Conservation (phyloP, 92 coral and sea anemone genomes). For the Pocillopora meandrina region DNA sequence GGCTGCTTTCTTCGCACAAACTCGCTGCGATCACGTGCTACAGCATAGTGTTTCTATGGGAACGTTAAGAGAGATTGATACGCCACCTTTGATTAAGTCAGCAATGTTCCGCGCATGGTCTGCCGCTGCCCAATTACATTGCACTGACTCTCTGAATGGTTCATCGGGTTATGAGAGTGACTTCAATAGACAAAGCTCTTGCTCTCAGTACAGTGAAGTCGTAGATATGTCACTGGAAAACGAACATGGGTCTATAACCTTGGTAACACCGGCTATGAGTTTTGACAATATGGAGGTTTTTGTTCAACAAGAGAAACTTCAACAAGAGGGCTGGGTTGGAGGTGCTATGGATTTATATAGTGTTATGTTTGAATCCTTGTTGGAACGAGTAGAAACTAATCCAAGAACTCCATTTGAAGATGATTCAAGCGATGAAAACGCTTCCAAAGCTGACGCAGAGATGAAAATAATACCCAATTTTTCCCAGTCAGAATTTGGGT, state of each 20-base stretch:
- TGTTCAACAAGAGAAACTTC: constrained; percentile 1
- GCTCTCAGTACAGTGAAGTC: background rate
- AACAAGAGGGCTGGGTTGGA: background rate
- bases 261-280: constrained; percentile 29
- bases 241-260: constrained; percentile 2
- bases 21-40: background rate
- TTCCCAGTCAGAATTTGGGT: background rate
- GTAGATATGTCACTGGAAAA: background rate
- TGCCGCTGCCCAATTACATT: constrained; percentile 32
- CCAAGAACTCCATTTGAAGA: background rate
- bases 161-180: constrained; percentile 39
- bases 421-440: background rate
- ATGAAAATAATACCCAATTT: background rate
- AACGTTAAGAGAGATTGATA: background rate
- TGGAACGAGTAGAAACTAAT: constrained; percentile 3
- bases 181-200: constrained; percentile 7
- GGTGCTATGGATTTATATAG: constrained; percentile 22
- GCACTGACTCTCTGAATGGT: constrained; percentile 21
- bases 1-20: background rate
- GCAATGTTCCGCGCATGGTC: constrained; percentile 38
- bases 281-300: constrained; percentile 23
- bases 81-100: constrained; percentile 28
- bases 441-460: background rate
- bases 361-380: constrained; percentile 6
- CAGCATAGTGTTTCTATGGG: constrained; percentile 37